Evolutionary conservation across 1,140 invertebrate species (phyloP), one percentile per base, ranked within the genome.

Genomic region (Tetramorium simillimum): DNA sequence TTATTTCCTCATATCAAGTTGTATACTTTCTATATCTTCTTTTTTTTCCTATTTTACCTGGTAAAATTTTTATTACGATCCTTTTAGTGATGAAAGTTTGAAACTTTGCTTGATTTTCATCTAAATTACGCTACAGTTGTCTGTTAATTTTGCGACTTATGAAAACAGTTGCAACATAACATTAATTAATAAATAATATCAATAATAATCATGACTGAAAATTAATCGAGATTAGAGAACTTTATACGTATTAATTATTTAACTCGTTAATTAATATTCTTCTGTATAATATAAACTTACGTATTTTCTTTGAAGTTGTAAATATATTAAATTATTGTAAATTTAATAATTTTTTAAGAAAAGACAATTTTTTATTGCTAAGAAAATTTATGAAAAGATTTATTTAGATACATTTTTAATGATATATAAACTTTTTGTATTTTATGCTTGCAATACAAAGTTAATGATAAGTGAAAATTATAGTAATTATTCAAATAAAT

Each of bases 21-120:
- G 12, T 49, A n/a, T 85, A 65, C 37, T 24, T 63, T 58, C 10
- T 56, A 75, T 40, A 56, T 24, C 1, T 40, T 9, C 58, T 21
- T 12, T 14, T 56, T 63, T 53, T 58, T 65, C 21, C 18, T 40
- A 2, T n/a, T 24, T 33, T 40, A 2, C 2, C 16, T 28, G 12
- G 40, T 58, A 24, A 12, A 65, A 89, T 86, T 89, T 86, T 89
- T 86, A 89, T 89, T 89, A 81, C 75, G 7, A 72, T 16, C 16
- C 53, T 69, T 37, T 86, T 75, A 89, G 72, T 75, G 60, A 73
- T 53, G 4, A 28, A 78, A 85, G 69, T 82, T 82, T 24, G 5
- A 58, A 82, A 82, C 80, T 82, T 73, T 49, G 3, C 14, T 73
- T 58, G 40, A 43, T 73, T 82, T 46, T 33, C 18, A 46, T 73